Evolutionary conservation across 2,888 invertebrate species (phyloP), one percentile per base, ranked within the genome.

Genomic region (Steromphala cineraria): DNA sequence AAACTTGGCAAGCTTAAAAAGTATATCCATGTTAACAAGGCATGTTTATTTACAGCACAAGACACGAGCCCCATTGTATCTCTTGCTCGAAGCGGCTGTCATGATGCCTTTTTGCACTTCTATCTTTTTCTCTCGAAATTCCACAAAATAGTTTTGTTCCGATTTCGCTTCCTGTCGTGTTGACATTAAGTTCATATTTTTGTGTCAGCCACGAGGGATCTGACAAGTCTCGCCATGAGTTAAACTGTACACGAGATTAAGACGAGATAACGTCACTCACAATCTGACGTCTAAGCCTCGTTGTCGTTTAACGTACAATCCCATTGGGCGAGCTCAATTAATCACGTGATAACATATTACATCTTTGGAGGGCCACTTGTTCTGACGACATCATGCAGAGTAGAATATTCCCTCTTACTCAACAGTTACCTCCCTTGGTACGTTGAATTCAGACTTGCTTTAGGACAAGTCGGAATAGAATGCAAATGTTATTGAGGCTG

Each of bases 301-400:
- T 31, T 71, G 71, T 71, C 71, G 40, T 31, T 36, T 71, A 10
- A 19, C 36, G 31, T n/a, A 8, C 71, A 40, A 71, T 71, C 71
- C 36, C 17, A 71, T 71, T 71, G 71, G 71, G 19, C 31, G 28
- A 31, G 31, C 71, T 40, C 71, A 31, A 71, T 71, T 71, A 71
- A 71, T 71, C 71, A 71, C 71, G 71, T 71, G 71, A 71, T 71
- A 71, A 71, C 36, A 36, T 31, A 36, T 71, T 71, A 19, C 71
- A 36, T 71, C 71, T 71, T 21, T 36, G 71, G 36, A 71, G 71
- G 46, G 36, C 71, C 71, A 71, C 71, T 71, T 71, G 71, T 71
- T 71, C 19, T 36, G 71, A 71, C 36, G 71, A 71, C 71, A 71
- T 71, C 62, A 62, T 24, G 24, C 15, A 24, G 24, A 28, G 24